Conservation (phyloP, 1,140 invertebrate species). For the Hormaphis cornu region DNA sequence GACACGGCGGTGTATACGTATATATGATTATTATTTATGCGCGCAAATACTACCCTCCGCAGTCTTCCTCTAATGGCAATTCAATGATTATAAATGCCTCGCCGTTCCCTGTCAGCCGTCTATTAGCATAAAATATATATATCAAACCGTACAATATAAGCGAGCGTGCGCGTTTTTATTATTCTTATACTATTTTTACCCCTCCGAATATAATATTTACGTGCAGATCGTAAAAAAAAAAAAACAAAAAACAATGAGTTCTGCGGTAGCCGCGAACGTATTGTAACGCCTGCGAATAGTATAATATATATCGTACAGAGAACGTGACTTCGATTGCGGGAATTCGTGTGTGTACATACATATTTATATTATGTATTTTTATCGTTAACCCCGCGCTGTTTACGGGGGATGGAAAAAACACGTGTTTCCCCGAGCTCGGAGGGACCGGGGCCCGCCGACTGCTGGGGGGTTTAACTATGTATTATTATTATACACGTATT, state of each 20-base stretch:
- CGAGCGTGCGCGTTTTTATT: neutral
- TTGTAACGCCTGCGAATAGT: neutral
- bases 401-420: constrained; percentile 15
- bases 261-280: constrained; percentile 22
- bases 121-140: constrained; percentile 32
- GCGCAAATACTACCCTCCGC: neutral
- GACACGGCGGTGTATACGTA: too few species aligned
- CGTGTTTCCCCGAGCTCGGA: constrained; percentile 1
- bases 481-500: neutral
- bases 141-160: neutral
- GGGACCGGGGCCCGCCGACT: neutral
- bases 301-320: too few species aligned
- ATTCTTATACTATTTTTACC: constrained; percentile 9
- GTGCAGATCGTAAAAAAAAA: neutral
- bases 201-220: neutral
- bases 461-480: neutral
- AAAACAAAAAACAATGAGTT: constrained; percentile 26
- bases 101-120: constrained; percentile 12
- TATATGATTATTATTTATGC: constrained; percentile 29
- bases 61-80: constrained; percentile 29
- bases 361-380: neutral
- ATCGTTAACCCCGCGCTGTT: neutral
- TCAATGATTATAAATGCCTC: constrained; percentile 28
- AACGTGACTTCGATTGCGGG: constrained; percentile 22
- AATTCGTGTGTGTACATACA: neutral